Percentiles rank a stretch among this genome's conserved stretches.
Evolutionary conservation across 92 coral and sea anemone genomes (phyloP).

Genomic region (Porites lobata): DNA sequence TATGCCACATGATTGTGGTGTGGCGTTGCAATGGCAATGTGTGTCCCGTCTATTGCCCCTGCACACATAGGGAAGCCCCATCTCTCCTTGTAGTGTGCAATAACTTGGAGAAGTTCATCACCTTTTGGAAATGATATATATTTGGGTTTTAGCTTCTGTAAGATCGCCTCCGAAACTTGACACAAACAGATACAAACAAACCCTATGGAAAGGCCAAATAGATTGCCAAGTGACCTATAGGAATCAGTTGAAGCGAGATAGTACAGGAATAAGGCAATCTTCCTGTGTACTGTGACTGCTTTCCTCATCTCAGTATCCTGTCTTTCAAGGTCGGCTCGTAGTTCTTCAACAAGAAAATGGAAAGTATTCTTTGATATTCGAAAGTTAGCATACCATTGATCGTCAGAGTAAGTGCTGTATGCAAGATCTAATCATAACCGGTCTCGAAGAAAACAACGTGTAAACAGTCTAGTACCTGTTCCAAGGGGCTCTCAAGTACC

Average conservation of each 20-base stretch:
- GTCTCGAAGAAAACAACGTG: too few relatives aligned
- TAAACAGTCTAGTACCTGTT: too few relatives aligned
- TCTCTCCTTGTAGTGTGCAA: constrained; percentile 23
- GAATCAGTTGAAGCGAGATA: constrained; percentile 38
- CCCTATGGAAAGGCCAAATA: constrained; percentile 31
- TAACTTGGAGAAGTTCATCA: constrained; percentile 18
- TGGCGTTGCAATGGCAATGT: constrained; percentile 38
- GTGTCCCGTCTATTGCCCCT: constrained; percentile 44
- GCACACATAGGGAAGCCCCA: constrained; percentile 48
- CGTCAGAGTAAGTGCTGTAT: too few relatives aligned
- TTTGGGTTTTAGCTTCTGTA: neutral
- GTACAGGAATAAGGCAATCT: constrained; percentile 32
- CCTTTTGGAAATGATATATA: constrained; percentile 25
- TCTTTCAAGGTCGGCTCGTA: too few relatives aligned
- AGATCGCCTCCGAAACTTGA: constrained; percentile 49
- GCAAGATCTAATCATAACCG: too few relatives aligned
- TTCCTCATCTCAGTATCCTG: constrained; percentile 61
- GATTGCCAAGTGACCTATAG: constrained; percentile 32
- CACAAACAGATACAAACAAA: constrained; percentile 35
- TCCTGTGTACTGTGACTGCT: constrained; percentile 29
- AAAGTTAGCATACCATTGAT: too few relatives aligned
- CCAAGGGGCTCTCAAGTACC: too few relatives aligned
- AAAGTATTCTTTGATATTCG: too few relatives aligned
- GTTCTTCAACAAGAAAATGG: too few relatives aligned
- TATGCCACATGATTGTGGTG: constrained; percentile 21